Conservation (phyloP, 2,113 vertebrate genomes). For the Crypturellus undulatus region DNA sequence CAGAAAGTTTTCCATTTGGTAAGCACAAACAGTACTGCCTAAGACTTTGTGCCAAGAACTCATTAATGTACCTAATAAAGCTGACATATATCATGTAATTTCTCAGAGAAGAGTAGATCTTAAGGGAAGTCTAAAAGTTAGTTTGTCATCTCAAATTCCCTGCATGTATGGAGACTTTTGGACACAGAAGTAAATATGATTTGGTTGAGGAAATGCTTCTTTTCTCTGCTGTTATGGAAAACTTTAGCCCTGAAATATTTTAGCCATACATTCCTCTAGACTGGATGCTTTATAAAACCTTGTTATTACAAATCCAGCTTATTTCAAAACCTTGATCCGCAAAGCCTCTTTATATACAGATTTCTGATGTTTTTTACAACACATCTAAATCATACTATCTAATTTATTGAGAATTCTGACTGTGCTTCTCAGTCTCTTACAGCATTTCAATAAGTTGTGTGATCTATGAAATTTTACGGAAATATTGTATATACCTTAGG, state of each 20-base stretch:
- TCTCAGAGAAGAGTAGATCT: neutral
- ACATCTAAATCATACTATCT: conserved; percentile 40
- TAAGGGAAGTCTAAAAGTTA: neutral
- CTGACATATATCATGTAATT: neutral
- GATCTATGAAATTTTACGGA: conserved; percentile 21
- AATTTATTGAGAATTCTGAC: conserved; percentile 59
- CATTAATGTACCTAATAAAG: neutral
- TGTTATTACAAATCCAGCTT: conserved; percentile 67
- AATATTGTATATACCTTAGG: neutral
- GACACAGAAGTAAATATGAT: neutral
- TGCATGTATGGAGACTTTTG: neutral
- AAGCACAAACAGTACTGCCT: neutral
- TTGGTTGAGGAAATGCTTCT: neutral
- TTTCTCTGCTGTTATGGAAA: neutral
- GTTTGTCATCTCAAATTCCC: neutral
- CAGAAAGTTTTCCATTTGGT: conserved; percentile 10
- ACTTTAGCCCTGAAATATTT: conserved; percentile 32
- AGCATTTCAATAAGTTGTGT: conserved; percentile 45
- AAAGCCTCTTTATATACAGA: conserved; percentile 62
- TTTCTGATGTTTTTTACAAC: conserved; percentile 31
- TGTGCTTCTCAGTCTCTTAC: neutral
- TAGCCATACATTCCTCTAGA: neutral
- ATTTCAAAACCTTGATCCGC: conserved; percentile 52
- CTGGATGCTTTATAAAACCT: conserved; percentile 52
- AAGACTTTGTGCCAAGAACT: neutral